These are phyloP conservation scores for Corythornis cristatus DNA, from an alignment of 2,113 vertebrate genomes.

Conservation along the genomic window DNA sequence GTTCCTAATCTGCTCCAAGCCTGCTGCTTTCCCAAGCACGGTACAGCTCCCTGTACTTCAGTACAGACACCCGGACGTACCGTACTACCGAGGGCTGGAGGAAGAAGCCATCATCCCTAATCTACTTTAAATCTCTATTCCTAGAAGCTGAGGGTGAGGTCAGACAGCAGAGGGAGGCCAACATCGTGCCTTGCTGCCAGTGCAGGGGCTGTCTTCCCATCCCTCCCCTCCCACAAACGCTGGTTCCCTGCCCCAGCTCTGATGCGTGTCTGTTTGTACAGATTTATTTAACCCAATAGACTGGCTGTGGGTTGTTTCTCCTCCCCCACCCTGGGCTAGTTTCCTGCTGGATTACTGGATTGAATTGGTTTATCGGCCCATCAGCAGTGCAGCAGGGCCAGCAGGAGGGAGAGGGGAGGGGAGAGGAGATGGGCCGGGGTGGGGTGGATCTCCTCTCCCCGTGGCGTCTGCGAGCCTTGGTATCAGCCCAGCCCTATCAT, in stretches of 20 bases:
- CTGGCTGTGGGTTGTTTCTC: rapidly evolving
- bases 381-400: neutral
- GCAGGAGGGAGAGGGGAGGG: neutral
- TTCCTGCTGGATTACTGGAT: constrained; percentile 2
- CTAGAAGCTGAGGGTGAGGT: neutral
- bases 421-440: neutral
- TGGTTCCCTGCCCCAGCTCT: neutral
- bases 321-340: neutral
- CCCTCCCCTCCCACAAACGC: neutral
- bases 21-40: neutral
- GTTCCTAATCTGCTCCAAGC: neutral
- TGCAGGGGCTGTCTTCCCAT: neutral
- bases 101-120: neutral
- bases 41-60: neutral
- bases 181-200: rapidly evolving
- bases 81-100: neutral
- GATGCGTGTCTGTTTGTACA: neutral
- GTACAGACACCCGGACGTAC: neutral
- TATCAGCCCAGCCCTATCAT: neutral
- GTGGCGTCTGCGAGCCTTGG: neutral
- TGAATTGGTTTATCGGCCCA: neutral
- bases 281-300: neutral
- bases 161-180: neutral
- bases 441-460: neutral
- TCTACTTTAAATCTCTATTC: neutral